Conservation (phyloP, 2,797 vertebrate genomes). For the Danio kyathit region DNA sequence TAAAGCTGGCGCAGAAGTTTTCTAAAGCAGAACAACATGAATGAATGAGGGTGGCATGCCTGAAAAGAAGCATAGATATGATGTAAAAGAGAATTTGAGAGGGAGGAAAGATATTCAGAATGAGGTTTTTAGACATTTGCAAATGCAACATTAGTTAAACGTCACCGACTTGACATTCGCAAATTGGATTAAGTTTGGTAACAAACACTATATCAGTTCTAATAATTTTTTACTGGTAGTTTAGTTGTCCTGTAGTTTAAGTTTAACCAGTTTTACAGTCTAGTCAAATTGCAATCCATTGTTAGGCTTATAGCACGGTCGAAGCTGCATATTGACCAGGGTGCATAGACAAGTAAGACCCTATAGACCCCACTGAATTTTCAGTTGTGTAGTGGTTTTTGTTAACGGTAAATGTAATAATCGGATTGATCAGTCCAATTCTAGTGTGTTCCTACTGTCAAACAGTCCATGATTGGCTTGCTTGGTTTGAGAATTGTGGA, state of each 20-base stretch:
- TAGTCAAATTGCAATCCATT: background rate
- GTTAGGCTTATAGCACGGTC: background rate
- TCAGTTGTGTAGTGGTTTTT: no score
- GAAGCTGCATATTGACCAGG: no score
- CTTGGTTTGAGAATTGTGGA: no score
- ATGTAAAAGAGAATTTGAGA: constrained; percentile 23
- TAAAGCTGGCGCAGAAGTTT: constrained; percentile 41
- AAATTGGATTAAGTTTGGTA: constrained; percentile 23
- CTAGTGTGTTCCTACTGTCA: no score
- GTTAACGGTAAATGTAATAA: no score
- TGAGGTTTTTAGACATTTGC: background rate
- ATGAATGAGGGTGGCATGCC: constrained; percentile 19
- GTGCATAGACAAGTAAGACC: no score
- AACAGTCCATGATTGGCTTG: no score
- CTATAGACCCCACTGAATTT: no score
- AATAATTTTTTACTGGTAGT: background rate
- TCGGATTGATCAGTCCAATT: no score
- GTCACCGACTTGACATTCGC: constrained; percentile 18
- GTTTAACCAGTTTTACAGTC: no score
- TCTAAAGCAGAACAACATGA: constrained; percentile 50
- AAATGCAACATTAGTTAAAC: background rate
- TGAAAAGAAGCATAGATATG: constrained; percentile 34
- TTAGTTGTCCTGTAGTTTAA: no score
- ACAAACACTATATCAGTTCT: constrained; percentile 13
- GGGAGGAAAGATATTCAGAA: constrained; percentile 20